Evolutionary conservation across 2,113 vertebrate species (phyloP).

Genomic region (Takifugu bimaculatus): DNA sequence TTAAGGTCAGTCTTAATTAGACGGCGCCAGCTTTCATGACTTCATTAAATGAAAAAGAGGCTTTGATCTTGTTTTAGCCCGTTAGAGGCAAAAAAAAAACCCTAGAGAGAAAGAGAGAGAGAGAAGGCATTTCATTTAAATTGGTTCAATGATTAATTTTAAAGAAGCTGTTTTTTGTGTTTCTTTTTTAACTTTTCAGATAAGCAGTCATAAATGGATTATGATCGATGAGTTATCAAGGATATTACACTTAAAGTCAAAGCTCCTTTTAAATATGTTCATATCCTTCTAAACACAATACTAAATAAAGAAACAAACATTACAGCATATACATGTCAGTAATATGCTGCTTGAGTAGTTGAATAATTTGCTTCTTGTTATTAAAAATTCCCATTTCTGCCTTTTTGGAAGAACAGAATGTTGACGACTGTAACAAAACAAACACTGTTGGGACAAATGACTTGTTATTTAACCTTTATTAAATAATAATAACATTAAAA

Average conservation of each 20-base stretch:
- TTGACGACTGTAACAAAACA: slow-evolving; percentile 1
- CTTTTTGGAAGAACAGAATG: background rate
- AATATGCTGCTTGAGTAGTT: no score
- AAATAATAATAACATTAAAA: slow-evolving; percentile 93
- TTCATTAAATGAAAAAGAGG: slow-evolving; percentile 2
- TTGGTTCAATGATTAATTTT: background rate
- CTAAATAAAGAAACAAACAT: no score
- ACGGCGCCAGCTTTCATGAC: slow-evolving; percentile 6
- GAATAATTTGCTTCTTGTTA: no score
- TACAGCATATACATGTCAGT: no score
- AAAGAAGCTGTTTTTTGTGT: background rate
- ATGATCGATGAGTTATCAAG: background rate
- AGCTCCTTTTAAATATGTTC: no score
- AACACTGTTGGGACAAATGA: slow-evolving; percentile 14
- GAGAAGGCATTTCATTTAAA: background rate
- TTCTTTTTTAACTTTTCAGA: background rate
- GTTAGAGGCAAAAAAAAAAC: slow-evolving; percentile 18
- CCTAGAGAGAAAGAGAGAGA: background rate
- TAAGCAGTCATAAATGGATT: background rate
- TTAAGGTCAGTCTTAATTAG: slow-evolving; percentile 31
- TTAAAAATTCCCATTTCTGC: no score
- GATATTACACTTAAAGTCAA: no score
- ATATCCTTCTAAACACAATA: no score
- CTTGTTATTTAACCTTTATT: slow-evolving; percentile 90
- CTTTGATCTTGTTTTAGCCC: slow-evolving; percentile 36